Conservation (phyloP, 2,113 vertebrate genomes). For the Meriones unguiculatus region DNA sequence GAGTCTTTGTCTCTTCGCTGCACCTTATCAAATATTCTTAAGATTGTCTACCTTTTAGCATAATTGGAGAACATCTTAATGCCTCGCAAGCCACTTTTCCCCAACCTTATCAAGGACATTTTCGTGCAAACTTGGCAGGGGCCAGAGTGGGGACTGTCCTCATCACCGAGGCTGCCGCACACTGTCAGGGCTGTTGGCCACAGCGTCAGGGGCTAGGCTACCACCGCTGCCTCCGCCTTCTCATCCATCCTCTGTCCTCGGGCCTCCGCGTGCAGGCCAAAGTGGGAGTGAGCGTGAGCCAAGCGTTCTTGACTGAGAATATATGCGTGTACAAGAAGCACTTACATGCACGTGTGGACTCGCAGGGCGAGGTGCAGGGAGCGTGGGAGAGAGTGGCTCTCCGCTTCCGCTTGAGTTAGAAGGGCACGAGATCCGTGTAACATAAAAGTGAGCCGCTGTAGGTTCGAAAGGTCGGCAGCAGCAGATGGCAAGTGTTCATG, state of each 20-base stretch:
- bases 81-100: constrained; percentile 63
- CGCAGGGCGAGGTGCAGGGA: not conserved
- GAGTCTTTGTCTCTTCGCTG: constrained; percentile 76
- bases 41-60: constrained; percentile 75
- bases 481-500: not conserved
- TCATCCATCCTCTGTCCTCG: constrained; percentile 7
- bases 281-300: not conserved
- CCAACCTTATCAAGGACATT: constrained; percentile 75
- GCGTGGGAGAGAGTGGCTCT: not conserved
- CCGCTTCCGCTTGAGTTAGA: not conserved
- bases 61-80: constrained; percentile 77
- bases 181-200: constrained; percentile 57
- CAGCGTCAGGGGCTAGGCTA: not conserved
- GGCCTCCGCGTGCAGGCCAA: not conserved
- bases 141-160: constrained; percentile 52
- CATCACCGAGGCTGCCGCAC: not conserved
- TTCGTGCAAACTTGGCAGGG: constrained; percentile 70
- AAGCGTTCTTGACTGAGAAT: not conserved
- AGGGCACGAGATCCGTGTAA: not conserved
- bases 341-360: not conserved
- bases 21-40: constrained; percentile 79
- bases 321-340: not conserved
- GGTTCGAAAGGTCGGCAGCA: not conserved
- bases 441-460: not conserved
- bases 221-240: not conserved